Evolutionary conservation across 1,140 invertebrate genomes (phyloP).

Genomic region (Drosophila obscura): DNA sequence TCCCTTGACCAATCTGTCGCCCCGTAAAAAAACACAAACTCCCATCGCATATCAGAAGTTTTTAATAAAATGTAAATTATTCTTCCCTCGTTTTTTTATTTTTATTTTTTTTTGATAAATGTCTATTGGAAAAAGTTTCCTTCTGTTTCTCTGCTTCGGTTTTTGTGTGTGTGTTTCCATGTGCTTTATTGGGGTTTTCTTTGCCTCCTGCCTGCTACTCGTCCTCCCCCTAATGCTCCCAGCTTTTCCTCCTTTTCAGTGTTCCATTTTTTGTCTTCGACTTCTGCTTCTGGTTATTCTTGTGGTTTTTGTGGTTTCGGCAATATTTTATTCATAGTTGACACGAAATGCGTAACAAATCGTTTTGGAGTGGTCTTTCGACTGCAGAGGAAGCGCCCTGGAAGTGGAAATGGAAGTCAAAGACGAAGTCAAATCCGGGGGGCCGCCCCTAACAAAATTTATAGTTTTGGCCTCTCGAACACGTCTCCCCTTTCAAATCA

Average conservation of each 20-base stretch:
- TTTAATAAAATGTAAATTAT: slow-evolving; percentile 83
- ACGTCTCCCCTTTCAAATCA: slow-evolving; percentile 64
- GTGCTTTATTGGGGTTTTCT: slow-evolving; percentile 18
- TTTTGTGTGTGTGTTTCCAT: slow-evolving; percentile 17
- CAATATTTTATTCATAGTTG: slow-evolving; percentile 82
- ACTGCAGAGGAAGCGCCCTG: slow-evolving; percentile 5
- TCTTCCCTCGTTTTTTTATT: slow-evolving; percentile 38
- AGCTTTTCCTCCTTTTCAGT: not conserved
- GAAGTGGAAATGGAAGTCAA: slow-evolving; percentile 6
- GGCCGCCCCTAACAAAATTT: slow-evolving; percentile 60
- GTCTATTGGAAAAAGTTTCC: slow-evolving; percentile 73
- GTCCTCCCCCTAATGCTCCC: too few relatives aligned
- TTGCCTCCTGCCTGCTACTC: not conserved
- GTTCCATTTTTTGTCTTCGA: slow-evolving; percentile 17
- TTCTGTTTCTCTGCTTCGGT: slow-evolving; percentile 56
- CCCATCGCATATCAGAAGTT: slow-evolving; percentile 49
- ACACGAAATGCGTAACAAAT: slow-evolving; percentile 82
- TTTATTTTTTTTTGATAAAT: slow-evolving; percentile 65
- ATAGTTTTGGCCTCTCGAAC: slow-evolving; percentile 66
- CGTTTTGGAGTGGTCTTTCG: slow-evolving; percentile 46
- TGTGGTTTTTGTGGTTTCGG: slow-evolving; percentile 55
- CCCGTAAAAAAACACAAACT: not conserved
- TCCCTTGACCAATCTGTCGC: too few relatives aligned
- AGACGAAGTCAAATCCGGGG: slow-evolving; percentile 41
- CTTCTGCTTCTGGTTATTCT: slow-evolving; percentile 45